Evolutionary conservation across 2,888 invertebrate species (phyloP), one percentile per base, ranked within the genome.

Genomic region (Orchestes rusci): DNA sequence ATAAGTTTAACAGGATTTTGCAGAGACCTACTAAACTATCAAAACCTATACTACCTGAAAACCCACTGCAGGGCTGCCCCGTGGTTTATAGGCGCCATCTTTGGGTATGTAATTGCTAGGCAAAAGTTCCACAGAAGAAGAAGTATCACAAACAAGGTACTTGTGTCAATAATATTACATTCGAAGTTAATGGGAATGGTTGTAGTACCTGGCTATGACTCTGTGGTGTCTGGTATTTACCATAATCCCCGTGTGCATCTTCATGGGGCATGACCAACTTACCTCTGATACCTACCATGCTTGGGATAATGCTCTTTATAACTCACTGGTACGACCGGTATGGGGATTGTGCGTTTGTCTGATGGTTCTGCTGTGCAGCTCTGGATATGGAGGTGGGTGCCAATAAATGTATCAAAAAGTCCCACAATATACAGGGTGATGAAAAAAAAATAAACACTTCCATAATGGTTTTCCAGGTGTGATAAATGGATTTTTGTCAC

Each of bases 401-500:
- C n/a, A n/a, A n/a, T n/a, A n/a, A n/a, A n/a, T 28, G 4, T 7
- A 19, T 19, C 19, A 18, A 4, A 23, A 20, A 7, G 23, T 23
- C 23, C n/a, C n/a, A n/a, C n/a, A n/a, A n/a, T n/a, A n/a, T n/a
- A n/a, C n/a, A n/a, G n/a, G n/a, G n/a, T n/a, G n/a, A n/a, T n/a
- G n/a, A n/a, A n/a, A n/a, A n/a, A n/a, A n/a, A n/a, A n/a, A n/a
- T n/a, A n/a, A n/a, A n/a, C n/a, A n/a, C n/a, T n/a, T n/a, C n/a
- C n/a, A n/a, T n/a, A n/a, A n/a, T 36, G 23, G 5, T 23, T 23
- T 60, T 59, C 42, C 23, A 73, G 73, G 73, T 53, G 67, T 70
- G 1, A 58, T 74, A 3, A 73, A 74, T 56, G 72, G 70, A 67
- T 69, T 76, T 48, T 61, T 76, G 1, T 73, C 74, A 0, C 57